Evolutionary conservation across 2,888 invertebrate genomes (phyloP), one percentile per base, ranked within the genome.

Genomic region (Eupithecia pulchellata): DNA sequence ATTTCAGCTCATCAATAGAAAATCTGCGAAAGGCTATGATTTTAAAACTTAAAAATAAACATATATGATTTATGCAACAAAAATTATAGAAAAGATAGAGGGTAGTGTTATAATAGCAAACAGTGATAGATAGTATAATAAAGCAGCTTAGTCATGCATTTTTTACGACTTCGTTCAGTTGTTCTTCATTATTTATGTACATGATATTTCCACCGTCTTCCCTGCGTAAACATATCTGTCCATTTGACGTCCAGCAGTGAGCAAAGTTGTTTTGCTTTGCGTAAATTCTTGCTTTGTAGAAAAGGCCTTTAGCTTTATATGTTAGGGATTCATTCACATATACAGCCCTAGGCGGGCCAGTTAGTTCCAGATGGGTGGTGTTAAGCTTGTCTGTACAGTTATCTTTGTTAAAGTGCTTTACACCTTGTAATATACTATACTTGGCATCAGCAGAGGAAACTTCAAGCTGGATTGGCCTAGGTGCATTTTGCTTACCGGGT

Each of bases 211-310:
- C 9, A 1, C 20, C 20, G 27, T 34, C 34, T 8, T 34, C 34
- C 8, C 11, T 34, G 11, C 34, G 34, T 11, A 34, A 8, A 11
- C 52, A 55, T 20, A 55, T 14, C 11, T 55, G 52, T 11, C 52
- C 52, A 14, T 55, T 55, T 55, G 25, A 55, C 2, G 58, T 58
- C 30, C n/a, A 58, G 30, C 58, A 30, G 30, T 58, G 58, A 6
- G 30, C 58, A 58, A 55, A 55, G 11, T 55, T 55, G 52, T 55
- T 25, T 14, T 25, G 52, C 11, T 27, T 55, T 20, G 11, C 52
- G 9, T 55, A 55, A 1, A 1, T 11, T 55, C 25, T 55, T 5
- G 52, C 6, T 8, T 55, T 55, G 27, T 55, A 25, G 27, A 55
- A 55, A 6, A 55, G 0, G 2, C 20, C 52, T 11, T 55, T 55